Base-by-base conservation (phyloP, 2,797 vertebrate species). In the Macrochelys suwanniensis region DNA sequence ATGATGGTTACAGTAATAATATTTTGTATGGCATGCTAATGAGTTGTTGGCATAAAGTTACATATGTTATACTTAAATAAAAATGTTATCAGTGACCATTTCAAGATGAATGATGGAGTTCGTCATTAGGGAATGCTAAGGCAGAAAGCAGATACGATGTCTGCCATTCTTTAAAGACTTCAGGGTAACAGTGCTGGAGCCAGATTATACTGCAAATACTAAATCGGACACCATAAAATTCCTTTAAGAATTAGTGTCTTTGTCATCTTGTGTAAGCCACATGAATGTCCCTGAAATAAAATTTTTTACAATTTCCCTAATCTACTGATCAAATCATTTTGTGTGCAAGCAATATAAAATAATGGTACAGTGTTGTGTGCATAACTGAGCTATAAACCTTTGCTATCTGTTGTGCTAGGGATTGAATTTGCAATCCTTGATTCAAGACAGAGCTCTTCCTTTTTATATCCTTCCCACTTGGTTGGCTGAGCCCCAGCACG, bases 401-500 rank as follows among this genome's bases (percentile, higher is more conserved):
- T 93, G 83, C 81, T 93, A 54, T 92, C 82, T 94, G 74, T 77
- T 80, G 4, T 94, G 37, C 54, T 85, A 84, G 49, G 23, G 45
- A 8, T 82, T 96, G 93, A 85, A 50, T 95, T 93, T 95, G 89
- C 88, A 95, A 85, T 91, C 42, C 88, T 91, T 85, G 59, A 79
- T 92, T 93, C 84, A 87, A 95, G 49, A 68, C 57, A 89, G 92
- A 96, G 87, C 74, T 95, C 89, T 87, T 92, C 94, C 71, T 78
- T 95, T 85, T 93, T 89, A 84, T 93, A 93, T 90, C 96, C 79
- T 95, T 90, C 10, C 7, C 54, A 65, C 88, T 89, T 2, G 2
- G 80, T 56, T 96, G 96, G 82, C 87, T 95, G 88, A 93, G 51
- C 91, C 85, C 76, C 84, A 94, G 50, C n/a, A 53, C 31, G 79